Percentiles rank a stretch among this genome's conserved stretches.
These are phyloP conservation scores for Megamerina dolium DNA, from an alignment of 2,888 invertebrate species.

Conservation along the genomic window DNA sequence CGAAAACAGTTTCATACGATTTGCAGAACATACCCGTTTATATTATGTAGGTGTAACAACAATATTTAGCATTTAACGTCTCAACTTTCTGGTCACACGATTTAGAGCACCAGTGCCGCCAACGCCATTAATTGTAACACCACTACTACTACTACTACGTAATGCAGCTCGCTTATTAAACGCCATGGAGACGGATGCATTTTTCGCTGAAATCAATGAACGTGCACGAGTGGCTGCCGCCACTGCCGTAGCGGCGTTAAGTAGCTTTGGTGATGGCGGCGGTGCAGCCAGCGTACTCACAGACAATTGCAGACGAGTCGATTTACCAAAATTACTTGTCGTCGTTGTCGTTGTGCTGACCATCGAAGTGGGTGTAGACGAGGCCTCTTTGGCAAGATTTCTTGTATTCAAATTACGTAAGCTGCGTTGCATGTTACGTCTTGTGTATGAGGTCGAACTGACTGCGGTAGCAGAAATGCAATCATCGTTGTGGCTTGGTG, in stretches of 20 bases:
- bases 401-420: slow-evolving; percentile 21
- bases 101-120: background rate
- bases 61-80: slow-evolving; percentile 3
- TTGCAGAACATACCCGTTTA: too few relatives aligned
- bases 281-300: slow-evolving; percentile 29
- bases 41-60: too few relatives aligned
- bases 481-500: background rate
- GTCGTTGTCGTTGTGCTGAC: slow-evolving; percentile 20
- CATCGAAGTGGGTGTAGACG: slow-evolving; percentile 10
- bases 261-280: slow-evolving; percentile 39
- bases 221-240: slow-evolving; percentile 24
- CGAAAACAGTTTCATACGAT: too few relatives aligned
- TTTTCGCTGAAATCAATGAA: slow-evolving; percentile 19
- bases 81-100: slow-evolving; percentile 6
- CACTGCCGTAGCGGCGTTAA: slow-evolving; percentile 31
- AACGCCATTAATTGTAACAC: background rate
- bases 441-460: background rate
- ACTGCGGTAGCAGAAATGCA: background rate
- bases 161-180: slow-evolving; percentile 30
- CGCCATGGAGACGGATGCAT: slow-evolving; percentile 18
- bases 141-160: slow-evolving; percentile 24
- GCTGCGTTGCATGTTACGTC: slow-evolving; percentile 19
- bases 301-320: slow-evolving; percentile 32
- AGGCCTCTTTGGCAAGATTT: slow-evolving; percentile 2
- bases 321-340: slow-evolving; percentile 27